Conservation (phyloP, 1,140 invertebrate genomes). For the Pararge aegeria region DNA sequence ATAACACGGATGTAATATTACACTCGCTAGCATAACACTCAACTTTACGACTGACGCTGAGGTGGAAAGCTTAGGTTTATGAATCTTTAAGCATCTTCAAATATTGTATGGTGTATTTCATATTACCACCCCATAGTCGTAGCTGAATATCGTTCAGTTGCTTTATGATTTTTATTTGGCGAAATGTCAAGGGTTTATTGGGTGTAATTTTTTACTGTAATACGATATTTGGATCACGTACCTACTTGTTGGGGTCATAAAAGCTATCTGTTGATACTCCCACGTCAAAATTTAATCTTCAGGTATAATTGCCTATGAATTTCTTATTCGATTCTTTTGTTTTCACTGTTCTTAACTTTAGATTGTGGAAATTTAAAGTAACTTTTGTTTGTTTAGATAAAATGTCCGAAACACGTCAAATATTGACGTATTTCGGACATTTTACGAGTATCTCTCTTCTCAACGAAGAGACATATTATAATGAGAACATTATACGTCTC, state of each 20-base stretch:
- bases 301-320: background rate
- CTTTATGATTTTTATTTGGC: conserved; percentile 27
- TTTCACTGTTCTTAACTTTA: background rate
- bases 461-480: too few relatives aligned
- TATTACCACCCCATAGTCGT: conserved; percentile 23
- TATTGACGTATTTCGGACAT: too few relatives aligned
- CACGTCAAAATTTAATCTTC: background rate
- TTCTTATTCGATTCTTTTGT: too few relatives aligned
- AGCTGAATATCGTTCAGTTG: conserved; percentile 3
- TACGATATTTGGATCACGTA: conserved; percentile 17
- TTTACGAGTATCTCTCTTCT: too few relatives aligned
- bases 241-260: conserved; percentile 14
- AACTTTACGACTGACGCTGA: conserved; percentile 66
- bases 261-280: conserved; percentile 4
- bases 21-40: conserved; percentile 68
- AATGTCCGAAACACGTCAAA: too few relatives aligned
- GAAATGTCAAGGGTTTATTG: conserved; percentile 17
- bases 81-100: conserved; percentile 74
- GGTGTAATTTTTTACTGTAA: conserved; percentile 21
- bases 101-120: conserved; percentile 46
- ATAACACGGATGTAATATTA: conserved; percentile 59
- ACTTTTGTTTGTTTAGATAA: too few relatives aligned
- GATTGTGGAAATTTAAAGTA: conserved; percentile 27
- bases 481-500: too few relatives aligned
- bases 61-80: conserved; percentile 66